Evolutionary conservation across 2,888 invertebrate species (phyloP).

Genomic region (Acanthosepion lycidas): DNA sequence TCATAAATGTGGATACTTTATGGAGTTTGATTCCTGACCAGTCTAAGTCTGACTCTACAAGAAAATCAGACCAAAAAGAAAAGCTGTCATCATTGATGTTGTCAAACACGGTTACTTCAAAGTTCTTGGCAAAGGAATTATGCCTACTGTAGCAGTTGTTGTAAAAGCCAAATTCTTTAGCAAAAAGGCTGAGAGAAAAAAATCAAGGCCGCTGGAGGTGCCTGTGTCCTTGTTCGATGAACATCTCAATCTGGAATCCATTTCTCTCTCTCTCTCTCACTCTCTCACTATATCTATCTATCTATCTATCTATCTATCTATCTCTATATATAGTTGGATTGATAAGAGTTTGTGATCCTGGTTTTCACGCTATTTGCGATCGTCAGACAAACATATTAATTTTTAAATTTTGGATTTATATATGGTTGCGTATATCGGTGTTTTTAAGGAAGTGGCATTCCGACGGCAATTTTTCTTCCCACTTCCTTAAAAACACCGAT

Average conservation of each 20-base stretch:
- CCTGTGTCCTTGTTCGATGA: constrained; percentile 84
- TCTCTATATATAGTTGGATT: no score
- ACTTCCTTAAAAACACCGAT: no score
- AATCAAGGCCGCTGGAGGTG: constrained; percentile 97
- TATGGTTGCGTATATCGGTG: no score
- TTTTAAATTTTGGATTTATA: constrained; percentile 45
- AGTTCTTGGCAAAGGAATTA: constrained; percentile 95
- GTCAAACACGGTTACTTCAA: constrained; percentile 97
- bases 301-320: no score
- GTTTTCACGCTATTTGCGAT: no score
- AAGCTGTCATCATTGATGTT: constrained; percentile 96
- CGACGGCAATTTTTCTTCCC: no score
- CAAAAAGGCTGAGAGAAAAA: constrained; percentile 94
- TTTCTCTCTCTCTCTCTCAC: no score
- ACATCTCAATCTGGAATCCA: constrained; percentile 36
- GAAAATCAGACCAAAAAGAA: constrained; percentile 46
- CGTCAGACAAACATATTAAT: no score
- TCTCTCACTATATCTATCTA: no score
- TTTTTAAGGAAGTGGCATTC: no score
- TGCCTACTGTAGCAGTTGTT: constrained; percentile 97
- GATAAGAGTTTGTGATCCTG: no score
- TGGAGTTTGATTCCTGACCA: constrained; percentile 97
- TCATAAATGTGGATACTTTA: constrained; percentile 95
- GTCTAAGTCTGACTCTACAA: constrained; percentile 85
- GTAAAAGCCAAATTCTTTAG: constrained; percentile 99